phyloP scores from a whole-genome alignment of 2,888 invertebrate species.

The Julus scandinavius region DNA sequence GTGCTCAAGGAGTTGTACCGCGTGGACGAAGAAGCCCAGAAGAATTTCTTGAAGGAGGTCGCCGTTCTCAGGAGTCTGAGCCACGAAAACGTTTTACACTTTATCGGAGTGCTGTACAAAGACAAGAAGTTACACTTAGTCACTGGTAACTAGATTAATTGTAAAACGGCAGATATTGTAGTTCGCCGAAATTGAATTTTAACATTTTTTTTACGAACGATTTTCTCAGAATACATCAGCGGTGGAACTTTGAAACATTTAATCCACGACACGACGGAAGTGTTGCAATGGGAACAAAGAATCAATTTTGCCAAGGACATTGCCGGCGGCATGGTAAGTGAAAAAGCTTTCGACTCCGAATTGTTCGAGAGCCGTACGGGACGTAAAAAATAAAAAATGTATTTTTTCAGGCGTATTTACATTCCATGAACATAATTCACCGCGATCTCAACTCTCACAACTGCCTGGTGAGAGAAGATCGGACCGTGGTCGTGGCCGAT shows the following conservation, averaged over 20 bases:
- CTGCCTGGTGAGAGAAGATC: constrained; percentile 90
- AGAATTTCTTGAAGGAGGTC: constrained; percentile 94
- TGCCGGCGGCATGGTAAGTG: constrained; percentile 84
- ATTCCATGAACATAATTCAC: constrained; percentile 94
- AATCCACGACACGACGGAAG: constrained; percentile 76
- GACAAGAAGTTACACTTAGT: constrained; percentile 90
- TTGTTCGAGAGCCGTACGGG: not conserved
- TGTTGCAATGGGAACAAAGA: constrained; percentile 82
- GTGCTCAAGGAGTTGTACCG: constrained; percentile 93
- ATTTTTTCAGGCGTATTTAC: constrained; percentile 75
- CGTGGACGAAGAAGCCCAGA: constrained; percentile 93
- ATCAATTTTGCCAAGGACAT: constrained; percentile 91
- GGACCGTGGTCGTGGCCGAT: constrained; percentile 93
- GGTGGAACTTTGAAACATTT: constrained; percentile 90
- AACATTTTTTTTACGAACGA: not conserved
- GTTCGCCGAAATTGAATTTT: not conserved
- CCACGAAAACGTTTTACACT: constrained; percentile 89
- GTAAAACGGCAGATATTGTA: not conserved
- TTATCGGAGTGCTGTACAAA: constrained; percentile 92
- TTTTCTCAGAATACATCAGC: constrained; percentile 79
- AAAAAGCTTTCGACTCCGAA: not conserved
- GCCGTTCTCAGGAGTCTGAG: constrained; percentile 88
- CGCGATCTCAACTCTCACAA: constrained; percentile 95
- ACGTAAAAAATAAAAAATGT: not conserved
- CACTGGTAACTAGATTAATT: constrained; percentile 69